Base-by-base conservation (phyloP, 2,113 vertebrate species). In the Pluvialis apricaria region DNA sequence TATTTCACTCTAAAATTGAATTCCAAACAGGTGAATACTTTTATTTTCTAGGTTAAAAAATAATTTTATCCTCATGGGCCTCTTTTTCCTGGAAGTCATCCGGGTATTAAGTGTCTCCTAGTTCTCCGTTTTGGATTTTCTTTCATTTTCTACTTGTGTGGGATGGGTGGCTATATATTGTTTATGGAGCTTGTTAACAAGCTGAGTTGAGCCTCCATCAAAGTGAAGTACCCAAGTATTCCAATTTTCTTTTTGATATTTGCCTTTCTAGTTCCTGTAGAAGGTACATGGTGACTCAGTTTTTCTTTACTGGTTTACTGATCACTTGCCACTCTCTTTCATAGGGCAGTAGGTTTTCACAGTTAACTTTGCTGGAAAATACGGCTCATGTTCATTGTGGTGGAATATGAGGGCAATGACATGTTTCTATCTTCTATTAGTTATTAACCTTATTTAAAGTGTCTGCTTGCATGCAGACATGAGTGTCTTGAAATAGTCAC, bases 241-340 rank as follows among this genome's bases (percentile, higher is more conserved):
- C 47, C 65, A 84, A 9, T 85, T 93, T 92, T 94, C 77, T 32
- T 94, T 79, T 49, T 73, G 61, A 51, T 91, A n/a, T 32, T 86
- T 94, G 36, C 55, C 70, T 95, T 88, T 94, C 70, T 57, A 86
- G 64, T 91, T 94, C 54, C 85, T 97, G 77, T 91, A 92, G 96
- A 92, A 93, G 57, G 47, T 65, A 32, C 31, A 26, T 1, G 14
- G 55, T 97, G 97, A 96, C 86, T 97, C 96, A 97, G 61, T 70
- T 95, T 93, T 95, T 96, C 96, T 96, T 71, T 88, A 82, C 54
- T 49, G 45, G 64, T 86, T 94, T 91, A 34, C 82, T 96, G 78
- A 70, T 96, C 49, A 22, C 64, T 88, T 91, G 92, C 29, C 58
- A 12, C 40, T 73, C 12, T 73, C 31, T 66, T 49, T 81, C 71